Base-by-base conservation (phyloP, 2,888 invertebrate species). In the Leistus spinibarbis region DNA sequence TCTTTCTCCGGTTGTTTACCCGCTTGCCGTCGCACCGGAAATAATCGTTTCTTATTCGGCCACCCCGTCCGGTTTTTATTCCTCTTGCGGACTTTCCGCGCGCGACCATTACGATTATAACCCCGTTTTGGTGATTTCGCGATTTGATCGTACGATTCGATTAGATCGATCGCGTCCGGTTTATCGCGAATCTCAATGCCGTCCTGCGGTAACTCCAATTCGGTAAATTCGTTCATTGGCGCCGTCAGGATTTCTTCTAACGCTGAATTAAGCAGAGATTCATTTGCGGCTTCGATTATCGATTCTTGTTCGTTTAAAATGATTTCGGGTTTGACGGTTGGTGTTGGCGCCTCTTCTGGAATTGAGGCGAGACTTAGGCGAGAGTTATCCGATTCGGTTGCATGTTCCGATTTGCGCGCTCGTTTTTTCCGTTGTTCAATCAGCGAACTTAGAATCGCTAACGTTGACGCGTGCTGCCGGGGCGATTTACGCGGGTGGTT, bases 391-490 rank as follows among this genome's bases (percentile, higher is more conserved):
- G 79, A 77, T 73, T 80, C 78, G 69, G 80, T 79, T 10, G 3
- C 1, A 7, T 40, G 40, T 69, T 80, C 78, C 4, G 81, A 79
- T 74, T 77, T 77, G 17, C 82, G 80, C 86, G 88, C 75, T 86
- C 88, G 79, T 76, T 86, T 82, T 79, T 86, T 88, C 73, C 89
- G 84, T 67, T 89, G 86, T 53, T 90, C 88, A 7, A 91, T 85
- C 20, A 92, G 84, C 70, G 91, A 91, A 56, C 92, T 91, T 2
- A 95, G 90, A 75, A 95, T 93, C 0, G 95, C 95, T 76, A 95
- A 85, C 0, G 96, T 96, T 0, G 95, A 95, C 0, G 95, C 95
- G 82, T 96, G 95, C 83, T 95, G 95, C 20, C 96, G 87, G 0
- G 96, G 96, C 0, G 95, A 95, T 82, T 95, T 95, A 56, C 96